Percentiles rank a stretch among this genome's conserved stretches.
These are phyloP conservation scores for Pyrocoelia pectoralis DNA, from an alignment of 2,888 invertebrate genomes.

Conservation along the genomic window DNA sequence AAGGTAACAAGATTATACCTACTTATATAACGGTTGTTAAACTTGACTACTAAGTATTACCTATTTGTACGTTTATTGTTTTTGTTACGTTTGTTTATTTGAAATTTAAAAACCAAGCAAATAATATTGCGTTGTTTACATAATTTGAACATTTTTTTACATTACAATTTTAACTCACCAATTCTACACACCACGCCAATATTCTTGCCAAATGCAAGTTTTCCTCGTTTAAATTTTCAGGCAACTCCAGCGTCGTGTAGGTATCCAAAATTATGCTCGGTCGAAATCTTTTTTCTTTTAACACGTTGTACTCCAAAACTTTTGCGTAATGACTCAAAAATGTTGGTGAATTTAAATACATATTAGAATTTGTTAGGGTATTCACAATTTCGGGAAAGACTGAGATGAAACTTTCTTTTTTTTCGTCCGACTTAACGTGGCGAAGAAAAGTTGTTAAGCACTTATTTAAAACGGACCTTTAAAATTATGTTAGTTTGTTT, in stretches of 20 bases:
- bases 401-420: not conserved
- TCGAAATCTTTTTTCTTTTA: constrained; percentile 2
- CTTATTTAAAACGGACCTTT: too few relatives aligned
- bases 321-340: not conserved
- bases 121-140: too few relatives aligned
- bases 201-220: constrained; percentile 1
- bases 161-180: not conserved
- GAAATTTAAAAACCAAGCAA: too few relatives aligned
- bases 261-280: not conserved
- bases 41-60: too few relatives aligned
- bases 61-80: too few relatives aligned
- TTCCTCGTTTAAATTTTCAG: not conserved
- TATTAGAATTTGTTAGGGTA: not conserved
- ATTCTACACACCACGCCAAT: constrained; percentile 2
- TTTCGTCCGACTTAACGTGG: not conserved
- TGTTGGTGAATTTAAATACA: not conserved
- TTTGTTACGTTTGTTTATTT: too few relatives aligned
- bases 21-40: too few relatives aligned
- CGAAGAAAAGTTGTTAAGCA: not conserved
- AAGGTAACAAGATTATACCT: too few relatives aligned
- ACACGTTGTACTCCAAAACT: not conserved
- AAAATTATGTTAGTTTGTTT: too few relatives aligned
- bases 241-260: not conserved
- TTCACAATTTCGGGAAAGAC: not conserved
- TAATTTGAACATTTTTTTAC: too few relatives aligned